Base-by-base conservation (phyloP, 2,113 vertebrate genomes). In the Menidia beryllina region DNA sequence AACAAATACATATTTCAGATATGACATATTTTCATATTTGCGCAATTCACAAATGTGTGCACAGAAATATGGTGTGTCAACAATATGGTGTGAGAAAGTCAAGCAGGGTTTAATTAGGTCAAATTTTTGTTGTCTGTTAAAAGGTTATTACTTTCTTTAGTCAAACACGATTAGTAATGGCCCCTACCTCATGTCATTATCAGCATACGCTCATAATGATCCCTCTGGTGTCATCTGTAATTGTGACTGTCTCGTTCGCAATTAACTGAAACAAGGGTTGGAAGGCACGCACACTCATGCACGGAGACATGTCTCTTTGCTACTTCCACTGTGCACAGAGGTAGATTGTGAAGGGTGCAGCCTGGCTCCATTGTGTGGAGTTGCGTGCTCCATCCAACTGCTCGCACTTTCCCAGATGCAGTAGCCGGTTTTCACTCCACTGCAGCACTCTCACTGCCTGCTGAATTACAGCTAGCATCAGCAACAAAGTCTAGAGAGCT, bases 391-490 rank as follows among this genome's bases (percentile, higher is more conserved):
- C 76, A 64, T 47, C 43, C 27, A 74, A 64, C 60, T 50, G 27
- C 66, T 56, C 79, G 56, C 62, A 49, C 57, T 56, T 59, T 34
- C 59, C 51, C 69, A 71, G 73, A 82, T 72, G 54, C 49, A 66
- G 51, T 27, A 41, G 49, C 62, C 59, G 75, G 50, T 67, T 89
- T 81, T 78, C 77, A 66, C 77, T 77, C 54, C 54, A 82, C 81
- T 89, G 80, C 86, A 81, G 77, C 73, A 70, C 69, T 58, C 20
- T 79, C 41, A 72, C 64, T 69, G 75, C 79, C 73, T 85, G 77
- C 68, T 84, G 84, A 86, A 88, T 88, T 82, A 85, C 79, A 86
- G 86, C 83, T 81, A 77, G 73, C 82, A 87, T 85, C 77, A 83
- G 81, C 83, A 89, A 75, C 84, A 75, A 82, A 81, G 79, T 86